Conservation (phyloP, 2,888 invertebrate species). For the Lasioglossum marginatum region DNA sequence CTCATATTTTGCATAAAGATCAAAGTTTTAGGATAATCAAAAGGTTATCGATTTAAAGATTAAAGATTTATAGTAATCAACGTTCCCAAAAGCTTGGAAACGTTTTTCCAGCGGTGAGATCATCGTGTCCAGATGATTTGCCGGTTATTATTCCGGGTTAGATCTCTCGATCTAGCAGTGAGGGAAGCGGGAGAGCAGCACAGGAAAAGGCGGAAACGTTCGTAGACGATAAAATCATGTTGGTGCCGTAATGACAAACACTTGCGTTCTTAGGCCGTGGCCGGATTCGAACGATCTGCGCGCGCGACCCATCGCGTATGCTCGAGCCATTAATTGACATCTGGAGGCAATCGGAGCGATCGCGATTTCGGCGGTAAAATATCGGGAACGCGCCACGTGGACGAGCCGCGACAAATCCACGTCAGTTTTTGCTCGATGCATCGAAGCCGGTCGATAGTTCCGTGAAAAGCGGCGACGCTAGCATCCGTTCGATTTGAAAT, state of each 20-base stretch:
- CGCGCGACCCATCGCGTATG: slow-evolving; percentile 79
- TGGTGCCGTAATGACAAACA: slow-evolving; percentile 81
- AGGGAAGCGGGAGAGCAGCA: background rate
- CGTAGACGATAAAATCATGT: slow-evolving; percentile 71
- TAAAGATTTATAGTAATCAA: no score
- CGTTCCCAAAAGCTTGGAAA: background rate
- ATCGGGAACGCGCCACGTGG: slow-evolving; percentile 55
- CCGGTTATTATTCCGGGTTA: slow-evolving; percentile 1
- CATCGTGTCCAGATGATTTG: background rate
- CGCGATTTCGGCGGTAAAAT: slow-evolving; percentile 78
- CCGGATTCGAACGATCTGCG: slow-evolving; percentile 66
- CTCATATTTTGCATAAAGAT: no score
- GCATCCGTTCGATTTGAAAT: slow-evolving; percentile 44
- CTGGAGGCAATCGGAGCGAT: slow-evolving; percentile 82
- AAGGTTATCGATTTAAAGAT: no score
- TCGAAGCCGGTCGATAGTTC: slow-evolving; percentile 66
- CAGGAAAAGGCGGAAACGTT: slow-evolving; percentile 39
- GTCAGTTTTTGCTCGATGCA: slow-evolving; percentile 65
- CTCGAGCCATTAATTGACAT: slow-evolving; percentile 83
- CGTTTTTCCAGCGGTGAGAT: background rate
- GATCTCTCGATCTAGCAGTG: background rate
- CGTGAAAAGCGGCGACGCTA: slow-evolving; percentile 45
- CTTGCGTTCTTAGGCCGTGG: slow-evolving; percentile 73
- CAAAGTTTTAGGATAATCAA: no score
- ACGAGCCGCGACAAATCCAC: slow-evolving; percentile 59